Base-by-base conservation (phyloP, 2,113 vertebrate species). In the Cranoglanis bouderius region DNA sequence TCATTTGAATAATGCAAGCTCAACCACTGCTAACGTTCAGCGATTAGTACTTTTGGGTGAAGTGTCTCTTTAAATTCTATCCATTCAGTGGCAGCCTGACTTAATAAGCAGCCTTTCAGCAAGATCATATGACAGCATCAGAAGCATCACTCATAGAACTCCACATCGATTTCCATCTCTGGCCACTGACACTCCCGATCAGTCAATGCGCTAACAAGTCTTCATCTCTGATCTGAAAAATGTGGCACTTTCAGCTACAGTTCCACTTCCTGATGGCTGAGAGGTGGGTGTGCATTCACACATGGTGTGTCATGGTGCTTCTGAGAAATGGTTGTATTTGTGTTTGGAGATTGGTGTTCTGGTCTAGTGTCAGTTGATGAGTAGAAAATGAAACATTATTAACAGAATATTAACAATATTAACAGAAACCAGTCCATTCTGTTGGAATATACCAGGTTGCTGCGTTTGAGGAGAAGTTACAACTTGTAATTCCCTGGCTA, bases 181-280 rank as follows among this genome's bases (percentile, higher is more conserved):
- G 85, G 19, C 92, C 84, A 92, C 89, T 92, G 92, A 94, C 94
- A 93, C 93, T 92, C 88, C 67, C 85, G 89, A 95, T 95, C 93
- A 93, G 95, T 96, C 96, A 95, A 94, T 95, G 94, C 90, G 90
- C 92, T 95, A 96, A 95, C 94, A 95, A 95, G 94, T 95, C 94
- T 95, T 95, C 93, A 95, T 96, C 95, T 95, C 92, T 93, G 92
- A 92, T 94, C 92, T 89, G 92, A 92, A 94, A 82, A 94, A 94
- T 91, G 88, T 82, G 88, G 80, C 88, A 86, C 93, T 93, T 93
- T 91, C 90, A 94, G 84, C 43, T 49, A n/a, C 24, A 49, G 24
- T n/a, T 80, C 46, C 29, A 16, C 46, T 80, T 18, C 26, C 29
- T 49, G 43, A 13, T 6, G 24, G 26, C 74, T 77, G 74, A 77